Evolutionary conservation across 2,797 vertebrate genomes (phyloP).

Genomic region (Cuniculus paca): DNA sequence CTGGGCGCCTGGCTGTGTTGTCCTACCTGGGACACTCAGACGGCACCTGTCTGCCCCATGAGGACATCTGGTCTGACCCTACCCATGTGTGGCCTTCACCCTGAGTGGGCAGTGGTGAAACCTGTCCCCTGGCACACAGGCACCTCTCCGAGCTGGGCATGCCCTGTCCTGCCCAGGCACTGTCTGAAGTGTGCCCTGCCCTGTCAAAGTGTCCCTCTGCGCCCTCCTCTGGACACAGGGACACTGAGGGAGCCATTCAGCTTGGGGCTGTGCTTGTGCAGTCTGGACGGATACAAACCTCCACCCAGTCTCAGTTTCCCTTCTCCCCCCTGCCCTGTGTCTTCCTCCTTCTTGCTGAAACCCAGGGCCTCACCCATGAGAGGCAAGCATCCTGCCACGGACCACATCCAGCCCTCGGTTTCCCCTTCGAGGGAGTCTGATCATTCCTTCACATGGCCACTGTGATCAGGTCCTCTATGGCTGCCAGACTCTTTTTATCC

Average conservation of each 20-base stretch:
- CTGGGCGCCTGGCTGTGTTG: neutral
- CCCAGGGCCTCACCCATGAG: neutral
- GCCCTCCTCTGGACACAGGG: neutral
- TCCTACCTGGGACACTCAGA: neutral
- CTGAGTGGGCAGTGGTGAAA: neutral
- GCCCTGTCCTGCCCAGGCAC: neutral
- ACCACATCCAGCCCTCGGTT: neutral
- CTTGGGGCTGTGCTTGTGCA: neutral
- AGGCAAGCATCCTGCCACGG: neutral
- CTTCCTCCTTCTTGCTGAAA: neutral
- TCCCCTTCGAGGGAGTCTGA: neutral
- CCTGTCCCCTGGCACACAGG: neutral
- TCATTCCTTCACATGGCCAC: neutral
- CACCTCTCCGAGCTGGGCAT: neutral
- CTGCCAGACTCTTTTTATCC: neutral
- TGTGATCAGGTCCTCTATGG: neutral
- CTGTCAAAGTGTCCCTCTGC: neutral
- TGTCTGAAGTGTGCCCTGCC: too few relatives aligned
- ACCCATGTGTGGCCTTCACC: neutral
- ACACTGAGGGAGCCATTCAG: neutral
- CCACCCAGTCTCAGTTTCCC: neutral
- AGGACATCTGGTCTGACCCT: neutral
- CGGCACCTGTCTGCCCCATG: too few relatives aligned
- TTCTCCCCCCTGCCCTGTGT: neutral
- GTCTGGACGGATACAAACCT: neutral